Base-by-base conservation (phyloP, 2,797 vertebrate species). In the Hybognathus amarus region DNA sequence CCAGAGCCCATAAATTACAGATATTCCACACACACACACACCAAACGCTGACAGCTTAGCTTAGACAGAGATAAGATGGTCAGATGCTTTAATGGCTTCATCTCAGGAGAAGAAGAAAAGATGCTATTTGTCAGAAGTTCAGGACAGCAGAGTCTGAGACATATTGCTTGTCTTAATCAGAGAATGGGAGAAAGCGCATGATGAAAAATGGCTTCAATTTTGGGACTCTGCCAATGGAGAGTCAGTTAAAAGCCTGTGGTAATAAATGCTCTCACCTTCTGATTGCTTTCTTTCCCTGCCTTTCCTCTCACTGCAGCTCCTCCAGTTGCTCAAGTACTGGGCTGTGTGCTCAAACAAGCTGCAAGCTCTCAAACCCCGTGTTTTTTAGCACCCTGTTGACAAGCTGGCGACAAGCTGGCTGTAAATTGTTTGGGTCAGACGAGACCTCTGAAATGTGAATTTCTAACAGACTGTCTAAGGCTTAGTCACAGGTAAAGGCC, bases 181-280 rank as follows among this genome's bases (percentile, higher is more conserved):
- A 88, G 63, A 85, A 78, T 64, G 42, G 93, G 92, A 92, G 91
- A 91, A 91, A 81, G 83, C 83, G 36, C 83, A 87, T 82, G 88
- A 85, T n/a, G 87, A 90, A 68, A 90, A 88, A 88, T 85, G 80
- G 74, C 82, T 86, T 71, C 84, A 85, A 88, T 85, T 83, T 81
- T 86, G 90, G 86, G 83, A 81, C 77, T 87, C 77, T 59, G 89
- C 91, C 91, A 90, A 89, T 91, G 89, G 86, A 92, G 91, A 92
- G 89, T 83, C 90, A 80, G 88, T 90, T 93, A 92, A 93, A 92
- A 93, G 90, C 80, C 89, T 91, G 87, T 77, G 85, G 91, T 91
- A 93, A 94, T 93, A 93, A 94, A 92, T 88, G 91, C 89, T 88
- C 91, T 87, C 83, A 87, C 86, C 82, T 90, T 90, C 90, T 85